A percentile compares a stretch with the other conserved stretches of the same genome.
Conservation (phyloP, 30 jellyfish, hydroid and myxozoan genomes). For the Mastigias papua region DNA sequence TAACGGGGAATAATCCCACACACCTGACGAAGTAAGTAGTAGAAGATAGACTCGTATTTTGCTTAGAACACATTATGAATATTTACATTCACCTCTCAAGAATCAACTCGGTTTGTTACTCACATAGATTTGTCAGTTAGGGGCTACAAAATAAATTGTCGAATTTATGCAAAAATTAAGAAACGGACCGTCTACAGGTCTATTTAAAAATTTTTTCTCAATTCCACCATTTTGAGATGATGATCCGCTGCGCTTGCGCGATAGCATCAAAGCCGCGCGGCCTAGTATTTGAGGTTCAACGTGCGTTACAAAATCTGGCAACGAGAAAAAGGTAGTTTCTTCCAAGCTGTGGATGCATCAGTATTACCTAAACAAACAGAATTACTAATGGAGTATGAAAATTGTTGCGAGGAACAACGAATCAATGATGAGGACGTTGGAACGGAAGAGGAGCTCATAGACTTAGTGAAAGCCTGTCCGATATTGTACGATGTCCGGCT, state of each 20-base stretch:
- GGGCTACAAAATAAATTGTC: too few relatives aligned
- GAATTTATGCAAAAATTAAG: too few relatives aligned
- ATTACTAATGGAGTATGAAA: constrained; percentile 42
- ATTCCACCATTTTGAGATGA: constrained; percentile 42
- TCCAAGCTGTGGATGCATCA: neutral
- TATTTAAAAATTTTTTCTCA: too few relatives aligned
- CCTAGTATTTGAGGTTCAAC: constrained; percentile 8
- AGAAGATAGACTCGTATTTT: too few relatives aligned
- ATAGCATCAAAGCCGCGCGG: constrained; percentile 74
- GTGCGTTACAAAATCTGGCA: constrained; percentile 15
- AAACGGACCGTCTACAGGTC: too few relatives aligned
- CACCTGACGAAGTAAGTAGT: too few relatives aligned
- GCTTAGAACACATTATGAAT: too few relatives aligned
- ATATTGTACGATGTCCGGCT: constrained; percentile 78
- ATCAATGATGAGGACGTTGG: constrained; percentile 73
- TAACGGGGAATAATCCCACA: too few relatives aligned
- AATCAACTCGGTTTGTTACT: too few relatives aligned
- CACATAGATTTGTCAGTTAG: too few relatives aligned
- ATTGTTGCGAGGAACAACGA: constrained; percentile 72
- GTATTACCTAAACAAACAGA: neutral
- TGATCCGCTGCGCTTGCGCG: constrained; percentile 82
- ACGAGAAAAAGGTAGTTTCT: neutral
- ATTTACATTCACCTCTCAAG: too few relatives aligned
- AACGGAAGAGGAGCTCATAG: constrained; percentile 80
- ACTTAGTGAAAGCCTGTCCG: constrained; percentile 78